A percentile compares a stretch with the other conserved stretches of the same genome.
Conservation (phyloP, 2,113 vertebrate genomes). For the Gobio gobio region DNA sequence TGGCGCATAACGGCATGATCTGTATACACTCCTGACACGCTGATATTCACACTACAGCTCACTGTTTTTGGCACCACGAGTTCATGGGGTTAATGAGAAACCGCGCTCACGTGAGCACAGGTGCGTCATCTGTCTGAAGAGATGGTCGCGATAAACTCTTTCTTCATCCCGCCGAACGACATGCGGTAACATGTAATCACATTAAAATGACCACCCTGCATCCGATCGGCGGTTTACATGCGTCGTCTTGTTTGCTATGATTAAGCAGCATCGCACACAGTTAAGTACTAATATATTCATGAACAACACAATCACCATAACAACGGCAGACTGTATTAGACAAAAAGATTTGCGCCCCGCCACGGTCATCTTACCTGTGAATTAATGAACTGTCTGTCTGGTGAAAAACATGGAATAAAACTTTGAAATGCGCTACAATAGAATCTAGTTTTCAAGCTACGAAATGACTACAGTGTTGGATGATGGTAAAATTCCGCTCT, state of each 20-base stretch:
- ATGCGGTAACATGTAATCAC: constrained; percentile 46
- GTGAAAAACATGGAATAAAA: constrained; percentile 66
- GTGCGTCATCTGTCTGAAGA: constrained; percentile 73
- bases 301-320: constrained; percentile 27
- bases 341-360: constrained; percentile 51
- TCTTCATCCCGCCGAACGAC: constrained; percentile 36
- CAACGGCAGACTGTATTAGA: constrained; percentile 32
- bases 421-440: constrained; percentile 69
- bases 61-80: neutral
- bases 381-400: constrained; percentile 68
- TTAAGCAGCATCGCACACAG: constrained; percentile 8
- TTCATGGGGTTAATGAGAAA: constrained; percentile 63
- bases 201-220: constrained; percentile 19
- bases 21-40: constrained; percentile 2
- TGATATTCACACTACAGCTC: neutral
- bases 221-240: constrained; percentile 2
- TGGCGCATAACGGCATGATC: neutral
- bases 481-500: constrained; percentile 56
- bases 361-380: constrained; percentile 69
- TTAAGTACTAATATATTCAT: constrained; percentile 5
- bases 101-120: constrained; percentile 69
- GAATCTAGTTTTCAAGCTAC: constrained; percentile 45
- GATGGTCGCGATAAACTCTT: constrained; percentile 42
- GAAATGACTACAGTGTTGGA: constrained; percentile 46
- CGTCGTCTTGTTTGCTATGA: neutral